These are phyloP conservation scores for Schlechtendalia chinensis DNA, from an alignment of 1,140 invertebrate genomes.

Conservation along the genomic window DNA sequence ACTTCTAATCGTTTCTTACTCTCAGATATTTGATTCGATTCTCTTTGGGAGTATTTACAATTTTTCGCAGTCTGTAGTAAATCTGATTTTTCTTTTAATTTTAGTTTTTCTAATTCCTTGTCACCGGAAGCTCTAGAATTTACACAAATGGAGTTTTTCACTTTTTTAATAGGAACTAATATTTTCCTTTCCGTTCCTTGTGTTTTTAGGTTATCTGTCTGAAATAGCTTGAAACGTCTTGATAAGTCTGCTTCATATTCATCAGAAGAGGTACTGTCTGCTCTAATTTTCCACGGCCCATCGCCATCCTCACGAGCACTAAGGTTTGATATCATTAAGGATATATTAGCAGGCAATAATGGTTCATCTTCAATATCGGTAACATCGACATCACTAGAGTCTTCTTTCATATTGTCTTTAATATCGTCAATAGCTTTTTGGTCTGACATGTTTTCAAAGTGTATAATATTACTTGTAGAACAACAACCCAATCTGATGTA, in stretches of 20 bases:
- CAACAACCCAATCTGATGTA: background rate
- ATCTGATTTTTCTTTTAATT: background rate
- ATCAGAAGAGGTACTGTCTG: background rate
- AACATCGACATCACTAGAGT: background rate
- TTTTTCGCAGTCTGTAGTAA: background rate
- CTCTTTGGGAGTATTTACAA: background rate
- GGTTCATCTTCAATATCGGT: background rate
- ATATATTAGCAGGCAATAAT: background rate
- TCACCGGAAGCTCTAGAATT: background rate
- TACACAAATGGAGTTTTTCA: background rate
- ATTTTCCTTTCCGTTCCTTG: too few species aligned
- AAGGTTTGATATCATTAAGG: background rate
- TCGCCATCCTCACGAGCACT: background rate
- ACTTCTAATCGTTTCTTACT: background rate
- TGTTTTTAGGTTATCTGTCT: too few species aligned
- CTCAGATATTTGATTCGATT: background rate
- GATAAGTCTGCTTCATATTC: too few species aligned
- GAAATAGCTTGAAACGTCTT: too few species aligned
- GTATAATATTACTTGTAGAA: background rate
- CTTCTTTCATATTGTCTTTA: too few species aligned
- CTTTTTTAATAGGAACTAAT: background rate
- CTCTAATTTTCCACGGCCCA: background rate
- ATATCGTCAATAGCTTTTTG: background rate
- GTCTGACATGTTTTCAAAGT: background rate
- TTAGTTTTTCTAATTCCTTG: background rate